These are phyloP conservation scores for Drosophila infuscata DNA, from an alignment of 2,888 invertebrate species.

Conservation along the genomic window DNA sequence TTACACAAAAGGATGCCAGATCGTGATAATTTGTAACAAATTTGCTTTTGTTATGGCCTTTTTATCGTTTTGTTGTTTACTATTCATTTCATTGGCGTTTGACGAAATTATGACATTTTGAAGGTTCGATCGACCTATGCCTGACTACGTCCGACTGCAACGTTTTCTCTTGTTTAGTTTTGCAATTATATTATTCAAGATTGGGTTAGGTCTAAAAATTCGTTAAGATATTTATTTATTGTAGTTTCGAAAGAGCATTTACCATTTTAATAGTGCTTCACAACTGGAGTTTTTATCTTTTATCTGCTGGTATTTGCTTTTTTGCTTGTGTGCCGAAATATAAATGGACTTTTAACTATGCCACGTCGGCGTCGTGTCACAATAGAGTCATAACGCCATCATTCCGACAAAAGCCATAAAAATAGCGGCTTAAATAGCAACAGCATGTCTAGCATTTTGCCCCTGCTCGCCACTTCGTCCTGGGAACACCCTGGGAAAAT, in stretches of 20 bases:
- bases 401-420: conserved; percentile 66
- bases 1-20: background rate
- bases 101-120: too few species aligned
- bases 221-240: background rate
- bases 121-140: too few species aligned
- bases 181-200: background rate
- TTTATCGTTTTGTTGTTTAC: conserved; percentile 16
- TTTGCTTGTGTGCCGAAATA: conserved; percentile 28
- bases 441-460: conserved; percentile 63
- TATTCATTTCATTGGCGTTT: conserved; percentile 24
- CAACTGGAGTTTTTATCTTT: too few species aligned
- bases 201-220: background rate
- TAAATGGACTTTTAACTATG: conserved; percentile 64
- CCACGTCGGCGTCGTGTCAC: conserved; percentile 66
- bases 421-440: conserved; percentile 72
- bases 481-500: conserved; percentile 2
- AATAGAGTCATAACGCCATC: conserved; percentile 74
- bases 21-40: conserved; percentile 7
- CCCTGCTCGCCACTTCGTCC: conserved; percentile 4
- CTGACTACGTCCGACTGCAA: too few species aligned
- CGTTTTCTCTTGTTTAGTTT: too few species aligned
- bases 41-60: conserved; percentile 8
- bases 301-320: background rate
- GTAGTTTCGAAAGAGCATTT: background rate
- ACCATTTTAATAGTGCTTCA: too few species aligned